phyloP scores from a whole-genome alignment of 2,888 invertebrate genomes.

The Drosophila neonasuta region DNA sequence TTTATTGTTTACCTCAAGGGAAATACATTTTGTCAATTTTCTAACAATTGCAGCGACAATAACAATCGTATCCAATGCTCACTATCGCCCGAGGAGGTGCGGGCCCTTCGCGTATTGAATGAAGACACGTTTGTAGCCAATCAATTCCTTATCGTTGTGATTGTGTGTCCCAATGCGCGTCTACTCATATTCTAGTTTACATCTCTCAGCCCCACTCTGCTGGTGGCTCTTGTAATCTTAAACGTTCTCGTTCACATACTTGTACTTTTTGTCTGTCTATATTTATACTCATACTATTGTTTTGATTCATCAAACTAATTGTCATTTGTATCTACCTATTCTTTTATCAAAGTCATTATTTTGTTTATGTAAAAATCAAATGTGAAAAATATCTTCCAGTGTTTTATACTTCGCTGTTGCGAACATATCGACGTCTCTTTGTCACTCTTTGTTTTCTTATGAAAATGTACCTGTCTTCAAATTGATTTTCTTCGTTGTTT shows the following conservation, averaged over 20 bases:
- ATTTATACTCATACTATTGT: slow-evolving; percentile 2
- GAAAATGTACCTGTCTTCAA: slow-evolving; percentile 24
- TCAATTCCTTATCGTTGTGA: slow-evolving; percentile 25
- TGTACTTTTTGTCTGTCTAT: slow-evolving; percentile 6
- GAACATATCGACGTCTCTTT: slow-evolving; percentile 10
- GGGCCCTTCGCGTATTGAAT: slow-evolving; percentile 59
- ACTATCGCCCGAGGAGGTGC: slow-evolving; percentile 58
- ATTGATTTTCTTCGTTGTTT: background rate
- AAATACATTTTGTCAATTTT: slow-evolving; percentile 8
- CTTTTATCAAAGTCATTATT: slow-evolving; percentile 8
- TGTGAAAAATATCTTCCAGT: slow-evolving; percentile 20
- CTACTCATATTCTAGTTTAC: slow-evolving; percentile 16
- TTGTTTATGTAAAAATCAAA: slow-evolving; percentile 2
- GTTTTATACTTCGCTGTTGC: background rate
- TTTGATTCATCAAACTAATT: slow-evolving; percentile 31
- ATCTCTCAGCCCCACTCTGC: background rate
- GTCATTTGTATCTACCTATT: slow-evolving; percentile 8
- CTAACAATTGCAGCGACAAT: slow-evolving; percentile 45
- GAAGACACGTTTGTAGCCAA: slow-evolving; percentile 70
- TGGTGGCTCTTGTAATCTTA: slow-evolving; percentile 5
- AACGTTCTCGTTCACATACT: slow-evolving; percentile 15
- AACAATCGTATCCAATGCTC: slow-evolving; percentile 40
- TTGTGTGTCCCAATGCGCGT: slow-evolving; percentile 22
- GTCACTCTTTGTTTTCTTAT: background rate
- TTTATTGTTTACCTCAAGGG: background rate